Base-by-base conservation (phyloP, 2,113 vertebrate genomes). In the Boulengeromyrus knoepffleri region DNA sequence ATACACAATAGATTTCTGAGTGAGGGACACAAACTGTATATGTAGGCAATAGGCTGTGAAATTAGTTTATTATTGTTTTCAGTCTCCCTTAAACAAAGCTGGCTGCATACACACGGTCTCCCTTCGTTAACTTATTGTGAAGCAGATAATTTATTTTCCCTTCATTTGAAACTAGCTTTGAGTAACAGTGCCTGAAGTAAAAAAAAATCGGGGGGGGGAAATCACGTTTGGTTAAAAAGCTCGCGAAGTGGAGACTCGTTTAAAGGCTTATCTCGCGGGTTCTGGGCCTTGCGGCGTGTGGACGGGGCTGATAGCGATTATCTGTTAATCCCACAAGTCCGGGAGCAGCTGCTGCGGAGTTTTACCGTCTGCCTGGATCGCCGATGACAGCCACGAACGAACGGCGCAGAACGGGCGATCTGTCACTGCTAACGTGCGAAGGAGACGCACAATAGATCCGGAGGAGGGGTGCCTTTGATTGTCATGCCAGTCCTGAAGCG, bases 231-330 rank as follows among this genome's bases (percentile, higher is more conserved):
- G 74, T 49, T 58, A 46, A 58, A 42, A 53, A 31, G 50, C 89
- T 85, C 8, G 77, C 2, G 21, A 89, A 85, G 50, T 53, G 17
- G n/a, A 80, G 66, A 89, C 70, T 89, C 10, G 56, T 70, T 47
- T 27, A 80, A 89, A 24, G 47, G 19, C 80, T 85, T 89, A 85
- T 85, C 80, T 85, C 39, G 21, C 31, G 27, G 52, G 17, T 15
- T 19, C 7, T 13, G 50, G 50, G 50, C 49, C 49, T 84, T 9
- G 39, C 19, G 42, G 52, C 52, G 31, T 27, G 39, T 89, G 89
- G 50, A 85, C 80, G 50, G 31, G 39, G 50, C 74, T 85, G 89
- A 89, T 83, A 89, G 52, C 49, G 36, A 89, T 89, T 89, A 89
- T 84, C 77, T 50, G 80, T 42, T 84, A 89, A 58, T 85, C 77